These are phyloP conservation scores for Euclidia mi DNA, from an alignment of 2,888 invertebrate species.

Conservation along the genomic window DNA sequence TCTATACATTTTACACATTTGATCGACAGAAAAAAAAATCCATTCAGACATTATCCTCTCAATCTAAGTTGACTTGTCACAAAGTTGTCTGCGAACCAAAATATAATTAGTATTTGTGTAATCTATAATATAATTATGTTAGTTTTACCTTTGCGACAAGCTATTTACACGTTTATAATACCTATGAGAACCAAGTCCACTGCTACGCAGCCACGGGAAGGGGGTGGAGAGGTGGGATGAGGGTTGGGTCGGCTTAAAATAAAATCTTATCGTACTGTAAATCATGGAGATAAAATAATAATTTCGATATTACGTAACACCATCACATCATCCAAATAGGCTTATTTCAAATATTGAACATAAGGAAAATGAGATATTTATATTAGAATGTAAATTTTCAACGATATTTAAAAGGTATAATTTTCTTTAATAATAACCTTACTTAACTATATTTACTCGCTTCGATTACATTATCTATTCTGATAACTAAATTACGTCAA, in stretches of 20 bases:
- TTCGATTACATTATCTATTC: too few relatives aligned
- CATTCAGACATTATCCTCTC: slow-evolving; percentile 74
- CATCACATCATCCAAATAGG: slow-evolving; percentile 22
- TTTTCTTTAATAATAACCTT: too few relatives aligned
- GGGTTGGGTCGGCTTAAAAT: slow-evolving; percentile 33
- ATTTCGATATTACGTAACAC: slow-evolving; percentile 20
- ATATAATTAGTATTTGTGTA: slow-evolving; percentile 61
- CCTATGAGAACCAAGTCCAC: slow-evolving; percentile 89
- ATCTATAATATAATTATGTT: slow-evolving; percentile 63
- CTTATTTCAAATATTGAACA: not conserved
- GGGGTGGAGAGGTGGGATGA: slow-evolving; percentile 43
- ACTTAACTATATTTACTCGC: too few relatives aligned
- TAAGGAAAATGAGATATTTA: not conserved
- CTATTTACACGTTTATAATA: slow-evolving; percentile 79
- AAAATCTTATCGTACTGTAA: slow-evolving; percentile 32
- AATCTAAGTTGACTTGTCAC: slow-evolving; percentile 80
- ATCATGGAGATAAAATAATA: slow-evolving; percentile 24
- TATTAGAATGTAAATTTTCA: too few relatives aligned
- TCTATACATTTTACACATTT: slow-evolving; percentile 87
- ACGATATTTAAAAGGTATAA: too few relatives aligned
- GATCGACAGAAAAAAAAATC: slow-evolving; percentile 67
- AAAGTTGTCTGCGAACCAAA: slow-evolving; percentile 74
- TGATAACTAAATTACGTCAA: too few relatives aligned
- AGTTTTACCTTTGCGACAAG: slow-evolving; percentile 87
- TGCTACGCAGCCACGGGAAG: slow-evolving; percentile 85